phyloP scores from a whole-genome alignment of 2,113 vertebrate genomes.

The Colistium nudipinnis region DNA sequence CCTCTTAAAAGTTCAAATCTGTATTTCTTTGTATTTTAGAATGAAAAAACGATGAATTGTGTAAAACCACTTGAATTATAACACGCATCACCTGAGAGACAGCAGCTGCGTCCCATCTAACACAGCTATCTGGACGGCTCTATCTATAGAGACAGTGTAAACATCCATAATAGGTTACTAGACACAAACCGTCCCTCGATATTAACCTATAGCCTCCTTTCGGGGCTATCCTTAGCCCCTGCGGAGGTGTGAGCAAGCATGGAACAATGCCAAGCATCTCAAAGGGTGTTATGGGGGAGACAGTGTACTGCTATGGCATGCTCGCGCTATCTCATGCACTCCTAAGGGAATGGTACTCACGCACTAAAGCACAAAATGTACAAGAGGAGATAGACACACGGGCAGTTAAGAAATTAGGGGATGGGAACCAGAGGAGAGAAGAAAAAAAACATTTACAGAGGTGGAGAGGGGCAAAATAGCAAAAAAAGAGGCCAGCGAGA shows the following conservation, averaged over 20 bases:
- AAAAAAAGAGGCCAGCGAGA: neutral
- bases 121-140: neutral
- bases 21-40: too few relatives aligned
- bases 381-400: constrained; percentile 19
- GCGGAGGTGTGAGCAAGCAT: constrained; percentile 38
- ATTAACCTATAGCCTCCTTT: constrained; percentile 40
- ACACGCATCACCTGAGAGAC: constrained; percentile 2
- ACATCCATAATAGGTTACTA: constrained; percentile 23
- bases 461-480: neutral
- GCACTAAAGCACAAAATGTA: constrained; percentile 59
- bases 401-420: constrained; percentile 15
- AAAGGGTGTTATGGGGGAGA: constrained; percentile 35
- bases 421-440: neutral
- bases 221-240: constrained; percentile 44
- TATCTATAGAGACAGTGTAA: constrained; percentile 33
- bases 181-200: constrained; percentile 33
- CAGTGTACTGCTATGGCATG: constrained; percentile 41
- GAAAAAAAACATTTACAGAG: constrained; percentile 18
- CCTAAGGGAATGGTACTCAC: constrained; percentile 47
- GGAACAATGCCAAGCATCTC: constrained; percentile 34
- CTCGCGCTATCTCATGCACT: constrained; percentile 32
- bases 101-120: constrained; percentile 40
- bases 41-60: too few relatives aligned
- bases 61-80: too few relatives aligned
- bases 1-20: neutral